Base-by-base conservation (phyloP, 2,113 vertebrate species). In the Pedionomus torquatus region DNA sequence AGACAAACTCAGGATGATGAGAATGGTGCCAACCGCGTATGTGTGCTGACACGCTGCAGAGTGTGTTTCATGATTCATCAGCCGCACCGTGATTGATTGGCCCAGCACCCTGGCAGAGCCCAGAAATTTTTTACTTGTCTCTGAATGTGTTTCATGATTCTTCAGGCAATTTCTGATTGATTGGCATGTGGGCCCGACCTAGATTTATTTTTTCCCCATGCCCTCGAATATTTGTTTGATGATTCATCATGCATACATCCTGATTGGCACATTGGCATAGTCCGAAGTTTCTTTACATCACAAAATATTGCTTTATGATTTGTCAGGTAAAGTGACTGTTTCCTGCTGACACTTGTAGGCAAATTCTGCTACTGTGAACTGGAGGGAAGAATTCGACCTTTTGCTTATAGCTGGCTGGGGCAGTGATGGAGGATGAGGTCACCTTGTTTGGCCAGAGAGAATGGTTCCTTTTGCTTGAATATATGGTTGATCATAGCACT, bases 51-150 rank as follows among this genome's bases (percentile, higher is more conserved):
- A 97, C 11, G 95, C 89, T 88, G 86, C 86, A 79, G 87, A 97
- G 81, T 70, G 81, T 69, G 93, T 94, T 96, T 97, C 94, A 87
- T 96, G 97, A 97, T 97, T 97, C 97, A 97, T 97, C 97, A 96
- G 84, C 87, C 3, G 26, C 86, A 82, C 69, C 1, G 2, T 96
- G 97, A 97, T 96, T 97, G 97, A 98, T 97, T 90, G 90, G 95
- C 86, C 87, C 83, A 87, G 78, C 80, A 93, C 57, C 70, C 86
- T 93, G 95, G 94, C 88, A 92, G 68, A 96, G 92, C 35, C 93
- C 69, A 95, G 94, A 92, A 92, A 83, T 48, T 87, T 85, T 94
- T 87, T 71, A 89, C 57, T 94, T 94, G 57, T 95, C 92, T 96
- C 78, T 26, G 7, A 92, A 85, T 28, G 71, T 83, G 76, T 94